Percentiles rank a stretch among this genome's conserved stretches.
These are phyloP conservation scores for Strigamia crassipes DNA, from an alignment of 2,888 invertebrate species.

Conservation along the genomic window DNA sequence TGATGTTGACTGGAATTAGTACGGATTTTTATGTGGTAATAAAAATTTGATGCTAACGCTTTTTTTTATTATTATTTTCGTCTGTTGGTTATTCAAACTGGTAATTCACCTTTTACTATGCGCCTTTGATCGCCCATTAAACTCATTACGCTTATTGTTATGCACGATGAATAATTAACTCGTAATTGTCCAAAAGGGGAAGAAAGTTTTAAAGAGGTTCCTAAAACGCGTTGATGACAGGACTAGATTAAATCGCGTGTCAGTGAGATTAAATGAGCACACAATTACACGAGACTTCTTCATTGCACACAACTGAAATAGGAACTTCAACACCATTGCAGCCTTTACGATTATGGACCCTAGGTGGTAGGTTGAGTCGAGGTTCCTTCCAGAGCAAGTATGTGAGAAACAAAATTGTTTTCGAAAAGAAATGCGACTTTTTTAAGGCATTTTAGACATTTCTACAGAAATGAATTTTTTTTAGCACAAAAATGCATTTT, in stretches of 20 bases:
- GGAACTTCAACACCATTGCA: too few relatives aligned
- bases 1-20: conserved; percentile 30
- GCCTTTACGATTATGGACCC: too few relatives aligned
- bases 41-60: conserved; percentile 29
- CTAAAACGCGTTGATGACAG: not conserved
- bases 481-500: too few relatives aligned
- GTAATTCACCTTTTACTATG: not conserved
- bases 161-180: not conserved
- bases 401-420: too few relatives aligned
- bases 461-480: too few relatives aligned
- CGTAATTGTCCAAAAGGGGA: not conserved
- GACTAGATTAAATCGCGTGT: not conserved
- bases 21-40: conserved; percentile 27
- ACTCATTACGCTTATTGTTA: not conserved
- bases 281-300: too few relatives aligned
- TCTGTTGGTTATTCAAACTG: conserved; percentile 6
- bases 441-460: too few relatives aligned
- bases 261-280: not conserved
- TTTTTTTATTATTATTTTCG: conserved; percentile 2
- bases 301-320: too few relatives aligned
- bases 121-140: not conserved
- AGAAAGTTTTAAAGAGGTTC: too few relatives aligned
- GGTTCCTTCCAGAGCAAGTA: too few relatives aligned
- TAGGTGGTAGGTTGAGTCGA: too few relatives aligned
- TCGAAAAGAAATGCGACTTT: too few relatives aligned